phyloP scores from a whole-genome alignment of 2,888 invertebrate species.

The Phrixothrix hirtus region DNA sequence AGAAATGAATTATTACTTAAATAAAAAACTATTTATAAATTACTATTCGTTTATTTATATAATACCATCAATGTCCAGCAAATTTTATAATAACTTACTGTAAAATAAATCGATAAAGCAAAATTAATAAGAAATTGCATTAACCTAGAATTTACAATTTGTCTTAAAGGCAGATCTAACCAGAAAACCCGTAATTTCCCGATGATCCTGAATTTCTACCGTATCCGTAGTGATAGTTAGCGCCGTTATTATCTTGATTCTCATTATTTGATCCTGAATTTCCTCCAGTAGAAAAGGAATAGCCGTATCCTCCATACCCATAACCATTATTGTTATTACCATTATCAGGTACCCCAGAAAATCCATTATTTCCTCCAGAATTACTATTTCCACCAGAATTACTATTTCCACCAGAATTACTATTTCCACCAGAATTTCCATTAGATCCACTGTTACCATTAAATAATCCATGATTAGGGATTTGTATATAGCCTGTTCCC shows the following conservation, averaged over 20 bases:
- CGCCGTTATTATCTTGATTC: slow-evolving; percentile 21
- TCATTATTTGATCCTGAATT: slow-evolving; percentile 9
- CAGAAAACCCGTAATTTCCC: slow-evolving; percentile 1
- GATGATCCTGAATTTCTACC: neutral
- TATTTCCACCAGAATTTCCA: slow-evolving; percentile 9
- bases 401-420: slow-evolving; percentile 8
- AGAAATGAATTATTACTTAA: neutral
- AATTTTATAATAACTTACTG: slow-evolving; percentile 10
- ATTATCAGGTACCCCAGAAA: too few species aligned
- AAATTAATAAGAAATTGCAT: neutral
- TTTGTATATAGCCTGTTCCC: slow-evolving; percentile 18
- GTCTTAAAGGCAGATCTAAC: neutral
- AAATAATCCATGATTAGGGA: slow-evolving; percentile 19
- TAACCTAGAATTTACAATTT: slow-evolving; percentile 13
- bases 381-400: slow-evolving; percentile 14
- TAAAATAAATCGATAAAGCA: slow-evolving; percentile 4
- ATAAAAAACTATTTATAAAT: slow-evolving; percentile 10
- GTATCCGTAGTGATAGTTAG: slow-evolving; percentile 12
- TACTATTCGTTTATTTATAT: slow-evolving; percentile 21
- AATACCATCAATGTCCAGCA: slow-evolving; percentile 27
- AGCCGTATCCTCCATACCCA: slow-evolving; percentile 22
- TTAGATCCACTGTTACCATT: slow-evolving; percentile 2
- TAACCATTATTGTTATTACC: too few species aligned
- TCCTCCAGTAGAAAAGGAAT: slow-evolving; percentile 16
- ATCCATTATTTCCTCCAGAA: slow-evolving; percentile 11